A percentile compares a stretch with the other conserved stretches of the same genome.
Conservation (phyloP, 2,797 vertebrate species). For the Margarornis squamiger region DNA sequence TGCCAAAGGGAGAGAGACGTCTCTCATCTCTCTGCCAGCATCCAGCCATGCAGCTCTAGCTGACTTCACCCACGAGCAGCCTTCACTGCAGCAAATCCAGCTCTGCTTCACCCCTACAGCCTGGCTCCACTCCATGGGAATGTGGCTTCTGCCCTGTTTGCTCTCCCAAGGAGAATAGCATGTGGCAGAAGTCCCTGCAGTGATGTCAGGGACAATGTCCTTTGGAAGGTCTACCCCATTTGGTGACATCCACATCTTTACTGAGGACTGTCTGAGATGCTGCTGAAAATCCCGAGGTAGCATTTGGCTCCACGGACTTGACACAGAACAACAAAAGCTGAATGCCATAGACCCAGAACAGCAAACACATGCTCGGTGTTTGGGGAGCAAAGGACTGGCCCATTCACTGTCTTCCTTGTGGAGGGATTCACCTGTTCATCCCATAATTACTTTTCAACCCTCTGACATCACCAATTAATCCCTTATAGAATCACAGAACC, state of each 20-base stretch:
- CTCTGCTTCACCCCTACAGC: not conserved
- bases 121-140: not conserved
- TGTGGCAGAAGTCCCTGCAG: not conserved
- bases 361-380: not conserved
- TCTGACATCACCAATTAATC: not conserved
- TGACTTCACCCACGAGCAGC: not conserved
- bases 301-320: not conserved
- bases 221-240: not conserved
- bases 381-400: not conserved
- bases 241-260: not conserved
- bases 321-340: not conserved
- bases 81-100: not conserved
- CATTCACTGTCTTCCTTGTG: not conserved
- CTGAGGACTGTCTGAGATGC: not conserved
- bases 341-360: not conserved
- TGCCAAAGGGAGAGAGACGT: not conserved
- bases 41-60: not conserved
- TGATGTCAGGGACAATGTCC: fast-evolving
- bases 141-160: not conserved
- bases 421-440: not conserved
- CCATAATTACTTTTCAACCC: not conserved
- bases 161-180: not conserved
- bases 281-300: not conserved
- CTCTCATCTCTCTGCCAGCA: not conserved
- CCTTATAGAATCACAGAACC: not conserved